phyloP scores from a whole-genome alignment of 2,797 vertebrate species.

The Melanotaenia parkinsoni region DNA sequence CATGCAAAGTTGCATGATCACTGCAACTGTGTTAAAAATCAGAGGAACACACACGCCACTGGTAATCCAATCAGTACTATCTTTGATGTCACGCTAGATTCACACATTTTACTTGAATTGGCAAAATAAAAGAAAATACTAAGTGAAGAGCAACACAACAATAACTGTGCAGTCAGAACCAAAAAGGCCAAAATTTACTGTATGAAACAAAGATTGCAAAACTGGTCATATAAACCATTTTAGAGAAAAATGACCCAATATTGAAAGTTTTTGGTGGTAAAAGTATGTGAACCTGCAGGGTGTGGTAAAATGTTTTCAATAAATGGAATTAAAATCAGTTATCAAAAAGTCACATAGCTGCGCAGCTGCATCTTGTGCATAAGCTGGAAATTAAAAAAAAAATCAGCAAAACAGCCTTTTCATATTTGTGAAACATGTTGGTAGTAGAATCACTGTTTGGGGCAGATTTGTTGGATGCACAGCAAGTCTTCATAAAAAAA shows the following conservation, averaged over 20 bases:
- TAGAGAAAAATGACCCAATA: neutral
- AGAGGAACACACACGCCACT: conserved; percentile 6
- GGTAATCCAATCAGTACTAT: neutral
- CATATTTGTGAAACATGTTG: neutral
- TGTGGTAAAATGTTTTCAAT: neutral
- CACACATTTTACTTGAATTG: conserved; percentile 1
- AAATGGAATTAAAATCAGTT: no score
- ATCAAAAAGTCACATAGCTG: neutral
- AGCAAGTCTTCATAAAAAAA: neutral
- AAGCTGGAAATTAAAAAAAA: no score
- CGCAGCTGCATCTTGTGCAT: neutral
- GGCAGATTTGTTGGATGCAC: no score
- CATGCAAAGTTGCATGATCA: no score
- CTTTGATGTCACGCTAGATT: neutral
- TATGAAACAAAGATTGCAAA: neutral
- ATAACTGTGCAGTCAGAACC: neutral
- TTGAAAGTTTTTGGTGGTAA: neutral
- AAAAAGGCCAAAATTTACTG: neutral
- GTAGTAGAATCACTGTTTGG: neutral
- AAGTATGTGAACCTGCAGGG: neutral
- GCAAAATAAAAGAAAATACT: neutral
- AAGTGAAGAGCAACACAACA: neutral
- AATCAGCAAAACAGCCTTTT: neutral
- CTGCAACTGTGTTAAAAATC: neutral
- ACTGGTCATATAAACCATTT: neutral